Conservation (phyloP, 2,113 vertebrate genomes). For the Podocnemis expansa region DNA sequence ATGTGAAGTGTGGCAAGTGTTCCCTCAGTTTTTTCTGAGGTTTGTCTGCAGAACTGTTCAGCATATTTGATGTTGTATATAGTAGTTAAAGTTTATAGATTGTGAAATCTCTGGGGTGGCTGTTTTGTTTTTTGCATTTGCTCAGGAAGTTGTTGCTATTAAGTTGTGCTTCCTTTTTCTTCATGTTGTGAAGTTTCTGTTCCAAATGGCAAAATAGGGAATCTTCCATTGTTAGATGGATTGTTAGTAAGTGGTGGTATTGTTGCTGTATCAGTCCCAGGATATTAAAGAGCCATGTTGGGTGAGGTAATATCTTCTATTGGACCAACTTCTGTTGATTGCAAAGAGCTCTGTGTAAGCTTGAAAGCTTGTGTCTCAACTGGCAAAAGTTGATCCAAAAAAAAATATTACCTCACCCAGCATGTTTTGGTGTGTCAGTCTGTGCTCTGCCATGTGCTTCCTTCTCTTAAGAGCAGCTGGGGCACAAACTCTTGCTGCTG, state of each 20-base stretch:
- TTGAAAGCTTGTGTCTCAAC: not conserved
- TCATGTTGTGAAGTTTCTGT: not conserved
- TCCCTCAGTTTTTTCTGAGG: not conserved
- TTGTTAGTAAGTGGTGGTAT: not conserved
- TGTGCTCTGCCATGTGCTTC: not conserved
- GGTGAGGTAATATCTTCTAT: not conserved
- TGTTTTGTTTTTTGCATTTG: not conserved
- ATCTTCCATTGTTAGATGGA: not conserved
- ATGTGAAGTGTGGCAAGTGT: not conserved
- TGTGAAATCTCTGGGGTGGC: too few species aligned
- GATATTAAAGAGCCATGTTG: not conserved
- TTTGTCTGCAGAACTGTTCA: not conserved
- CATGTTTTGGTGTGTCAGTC: not conserved
- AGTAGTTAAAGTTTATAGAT: not conserved
- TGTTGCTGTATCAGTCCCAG: not conserved
- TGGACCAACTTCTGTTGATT: not conserved
- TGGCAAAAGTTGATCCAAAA: not conserved
- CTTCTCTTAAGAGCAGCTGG: not conserved
- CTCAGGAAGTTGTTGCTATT: not conserved
- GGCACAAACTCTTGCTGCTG: not conserved
- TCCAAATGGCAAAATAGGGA: not conserved
- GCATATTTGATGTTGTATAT: not conserved
- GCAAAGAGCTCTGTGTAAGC: not conserved
- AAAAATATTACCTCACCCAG: not conserved
- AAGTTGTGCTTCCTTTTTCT: not conserved